Percentiles rank a stretch among this genome's conserved stretches.
Conservation (phyloP, 2,797 vertebrate genomes). For the Spinibarbus caldwelli region DNA sequence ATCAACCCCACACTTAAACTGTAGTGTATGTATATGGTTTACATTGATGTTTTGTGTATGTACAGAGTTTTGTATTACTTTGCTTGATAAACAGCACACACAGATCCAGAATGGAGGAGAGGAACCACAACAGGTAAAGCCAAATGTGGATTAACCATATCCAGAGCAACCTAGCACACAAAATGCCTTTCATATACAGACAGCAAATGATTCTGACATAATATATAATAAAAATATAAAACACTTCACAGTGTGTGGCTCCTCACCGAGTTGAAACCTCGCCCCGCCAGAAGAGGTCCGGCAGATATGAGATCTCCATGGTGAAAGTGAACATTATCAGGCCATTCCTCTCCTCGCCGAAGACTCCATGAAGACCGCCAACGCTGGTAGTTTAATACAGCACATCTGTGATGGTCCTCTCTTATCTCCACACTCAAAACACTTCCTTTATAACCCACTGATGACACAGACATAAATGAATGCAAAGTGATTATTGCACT, state of each 20-base stretch:
- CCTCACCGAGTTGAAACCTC: constrained; percentile 85
- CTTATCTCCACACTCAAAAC: constrained; percentile 90
- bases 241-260: neutral
- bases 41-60: constrained; percentile 6
- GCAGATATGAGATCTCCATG: constrained; percentile 80
- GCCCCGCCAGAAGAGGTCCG: constrained; percentile 75
- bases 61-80: constrained; percentile 80
- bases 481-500: neutral
- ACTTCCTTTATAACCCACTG: constrained; percentile 86
- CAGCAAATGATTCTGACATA: neutral
- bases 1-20: neutral
- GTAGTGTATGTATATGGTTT: neutral
- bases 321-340: constrained; percentile 88
- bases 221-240: neutral
- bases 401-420: constrained; percentile 83
- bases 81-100: constrained; percentile 87
- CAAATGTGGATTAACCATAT: constrained; percentile 87
- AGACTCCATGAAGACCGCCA: constrained; percentile 85
- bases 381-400: constrained; percentile 82
- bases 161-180: constrained; percentile 83
- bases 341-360: constrained; percentile 82
- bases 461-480: constrained; percentile 31
- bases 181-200: constrained; percentile 18
- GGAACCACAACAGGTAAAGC: constrained; percentile 79
- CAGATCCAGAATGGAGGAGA: constrained; percentile 84